Percentiles rank a stretch among this genome's conserved stretches.
These are phyloP conservation scores for Crepidodera aurea DNA, from an alignment of 2,888 invertebrate genomes.

Conservation along the genomic window DNA sequence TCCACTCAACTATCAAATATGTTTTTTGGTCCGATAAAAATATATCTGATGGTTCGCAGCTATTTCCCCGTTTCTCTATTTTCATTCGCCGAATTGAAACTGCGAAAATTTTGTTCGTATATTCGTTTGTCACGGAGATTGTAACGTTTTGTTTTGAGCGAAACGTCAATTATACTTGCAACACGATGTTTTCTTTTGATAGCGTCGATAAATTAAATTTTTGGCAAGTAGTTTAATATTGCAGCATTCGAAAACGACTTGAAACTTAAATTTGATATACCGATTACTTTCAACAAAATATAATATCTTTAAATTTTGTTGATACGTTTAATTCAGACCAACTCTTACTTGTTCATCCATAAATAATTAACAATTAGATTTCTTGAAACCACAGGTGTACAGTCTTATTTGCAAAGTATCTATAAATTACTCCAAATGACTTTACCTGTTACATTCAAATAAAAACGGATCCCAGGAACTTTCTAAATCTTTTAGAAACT, in stretches of 20 bases:
- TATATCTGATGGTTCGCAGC: constrained; percentile 33
- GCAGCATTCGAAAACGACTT: too few species aligned
- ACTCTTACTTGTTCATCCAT: too few species aligned
- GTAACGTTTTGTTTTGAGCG: constrained; percentile 11
- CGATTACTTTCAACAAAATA: too few species aligned
- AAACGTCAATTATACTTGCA: constrained; percentile 1
- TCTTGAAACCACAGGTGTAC: neutral
- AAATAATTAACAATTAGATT: neutral
- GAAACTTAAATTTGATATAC: too few species aligned
- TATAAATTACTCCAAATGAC: constrained; percentile 7
- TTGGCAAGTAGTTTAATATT: constrained; percentile 2
- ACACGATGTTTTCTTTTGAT: constrained; percentile 4
- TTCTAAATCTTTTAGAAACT: constrained; percentile 31
- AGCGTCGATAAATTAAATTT: constrained; percentile 1
- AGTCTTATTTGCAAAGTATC: neutral
- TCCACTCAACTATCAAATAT: constrained; percentile 48
- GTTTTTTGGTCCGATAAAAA: constrained; percentile 41
- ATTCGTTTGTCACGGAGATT: constrained; percentile 2
- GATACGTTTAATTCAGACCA: too few species aligned
- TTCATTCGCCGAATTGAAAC: constrained; percentile 21
- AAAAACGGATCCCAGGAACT: constrained; percentile 12
- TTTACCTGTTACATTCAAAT: constrained; percentile 13
- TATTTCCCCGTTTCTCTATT: constrained; percentile 27
- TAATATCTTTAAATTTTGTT: too few species aligned
- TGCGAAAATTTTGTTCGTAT: neutral